Base-by-base conservation (phyloP, 2,888 invertebrate genomes). In the Ectemnius lituratus region DNA sequence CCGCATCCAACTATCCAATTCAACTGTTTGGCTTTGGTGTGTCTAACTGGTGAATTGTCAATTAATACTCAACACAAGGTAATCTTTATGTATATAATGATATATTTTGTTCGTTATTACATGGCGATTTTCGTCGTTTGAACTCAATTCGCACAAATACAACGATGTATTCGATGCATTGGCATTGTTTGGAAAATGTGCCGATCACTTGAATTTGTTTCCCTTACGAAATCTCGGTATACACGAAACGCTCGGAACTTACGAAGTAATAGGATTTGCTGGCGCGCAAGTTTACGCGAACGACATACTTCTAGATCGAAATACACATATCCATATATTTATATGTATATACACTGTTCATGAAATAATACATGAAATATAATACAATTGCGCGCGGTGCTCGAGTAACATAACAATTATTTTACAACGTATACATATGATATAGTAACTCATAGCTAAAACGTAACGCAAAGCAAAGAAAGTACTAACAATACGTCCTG, bases 371-470 rank as follows among this genome's bases (percentile, higher is more conserved):
- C 76, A 80, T 62, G 61, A 74, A 83, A 75, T 81, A 83, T 83
- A 80, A 83, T 83, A 83, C 78, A 83, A 58, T 80, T 60, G 57
- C 59, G 59, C 69, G 58, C 18, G 46, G 60, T 45, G 27, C 49
- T 37, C 37, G 74, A 74, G 76, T 80, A 83, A 83, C 80, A 64
- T 83, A 83, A 83, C 83, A 83, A 83, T 81, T 79, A 83, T 80
- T 59, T 59, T 83, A 83, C 83, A 83, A 74, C 73, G 78, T 74
- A 74, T 79, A 80, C 76, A 75, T 73, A 73, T 60, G 64, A 52
- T 52, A 52, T 75, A 79, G 49, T 76, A 80, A 84, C 78, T 76
- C 28, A 72, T 75, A 76, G 62, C 69, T 45, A 60, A 84, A 82
- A 84, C 76, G 52, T 84, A 83, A 82, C 78, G 73, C 70, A 80